A percentile compares a stretch with the other conserved stretches of the same genome.
Evolutionary conservation across 2,888 invertebrate genomes (phyloP).

Genomic region (Coelogynopora nodosa): DNA sequence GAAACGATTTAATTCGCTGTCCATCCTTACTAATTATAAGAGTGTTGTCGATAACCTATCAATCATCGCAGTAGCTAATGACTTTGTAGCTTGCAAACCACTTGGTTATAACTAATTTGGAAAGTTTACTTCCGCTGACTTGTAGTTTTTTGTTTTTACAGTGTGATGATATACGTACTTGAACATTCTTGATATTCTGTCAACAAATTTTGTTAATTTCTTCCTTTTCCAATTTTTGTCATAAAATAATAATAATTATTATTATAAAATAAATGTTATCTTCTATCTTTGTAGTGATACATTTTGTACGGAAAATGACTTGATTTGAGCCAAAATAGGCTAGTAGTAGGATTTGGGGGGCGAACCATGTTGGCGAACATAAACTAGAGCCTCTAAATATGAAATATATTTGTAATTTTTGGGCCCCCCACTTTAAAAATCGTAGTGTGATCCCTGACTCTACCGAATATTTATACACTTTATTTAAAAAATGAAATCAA

Average conservation of each 20-base stretch:
- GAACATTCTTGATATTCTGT: conserved; percentile 31
- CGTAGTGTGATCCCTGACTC: conserved; percentile 10
- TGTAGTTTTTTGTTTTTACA: conserved; percentile 20
- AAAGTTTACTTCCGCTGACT: conserved; percentile 14
- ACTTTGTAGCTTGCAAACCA: conserved; percentile 12
- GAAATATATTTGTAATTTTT: conserved; percentile 17
- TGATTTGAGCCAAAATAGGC: not conserved
- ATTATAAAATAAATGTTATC: conserved; percentile 18
- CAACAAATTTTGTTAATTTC: conserved; percentile 28
- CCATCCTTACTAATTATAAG: conserved; percentile 14
- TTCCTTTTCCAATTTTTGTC: conserved; percentile 31
- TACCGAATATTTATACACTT: not conserved
- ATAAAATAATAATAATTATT: conserved; percentile 27
- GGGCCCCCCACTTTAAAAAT: conserved; percentile 12
- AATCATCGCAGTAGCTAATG: conserved; percentile 19
- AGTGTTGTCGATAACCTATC: conserved; percentile 22
- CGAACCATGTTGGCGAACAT: conserved; percentile 24
- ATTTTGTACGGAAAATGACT: conserved; percentile 23
- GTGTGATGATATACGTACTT: conserved; percentile 10
- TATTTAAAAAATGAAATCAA: no score
- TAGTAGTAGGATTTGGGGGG: conserved; percentile 1
- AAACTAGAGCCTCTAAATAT: conserved; percentile 28
- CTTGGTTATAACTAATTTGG: conserved; percentile 24
- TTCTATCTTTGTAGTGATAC: conserved; percentile 27
- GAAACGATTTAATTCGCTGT: conserved; percentile 24